phyloP scores from a whole-genome alignment of 2,113 vertebrate species.

The Neofelis nebulosa region DNA sequence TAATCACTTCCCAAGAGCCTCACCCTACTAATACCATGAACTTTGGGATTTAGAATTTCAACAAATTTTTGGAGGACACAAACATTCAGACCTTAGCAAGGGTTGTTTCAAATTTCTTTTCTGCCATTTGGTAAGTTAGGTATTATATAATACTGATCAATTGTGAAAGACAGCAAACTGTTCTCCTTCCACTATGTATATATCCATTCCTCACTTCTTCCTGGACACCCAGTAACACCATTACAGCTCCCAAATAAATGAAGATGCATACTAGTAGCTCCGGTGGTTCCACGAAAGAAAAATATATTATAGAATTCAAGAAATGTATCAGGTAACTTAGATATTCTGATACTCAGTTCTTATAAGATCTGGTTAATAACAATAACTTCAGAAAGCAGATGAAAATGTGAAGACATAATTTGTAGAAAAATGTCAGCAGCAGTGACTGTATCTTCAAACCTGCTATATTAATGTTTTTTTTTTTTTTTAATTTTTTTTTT shows the following conservation, averaged over 20 bases:
- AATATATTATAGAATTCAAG: neutral
- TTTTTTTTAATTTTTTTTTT: too few species aligned
- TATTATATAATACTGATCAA: neutral
- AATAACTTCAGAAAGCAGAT: neutral
- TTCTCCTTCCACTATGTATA: neutral
- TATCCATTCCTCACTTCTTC: neutral
- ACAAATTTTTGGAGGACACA: neutral
- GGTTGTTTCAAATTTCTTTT: neutral
- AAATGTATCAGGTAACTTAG: neutral
- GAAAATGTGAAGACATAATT: neutral
- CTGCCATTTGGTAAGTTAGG: neutral
- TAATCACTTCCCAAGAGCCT: neutral
- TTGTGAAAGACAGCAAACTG: neutral
- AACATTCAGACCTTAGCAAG: neutral
- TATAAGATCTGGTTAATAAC: neutral
- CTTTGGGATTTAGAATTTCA: neutral
- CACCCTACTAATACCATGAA: neutral
- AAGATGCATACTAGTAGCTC: neutral
- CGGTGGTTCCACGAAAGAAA: neutral
- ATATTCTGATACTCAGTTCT: neutral
- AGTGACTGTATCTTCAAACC: neutral
- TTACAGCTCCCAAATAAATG: neutral
- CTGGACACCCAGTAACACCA: neutral
- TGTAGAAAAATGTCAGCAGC: neutral
- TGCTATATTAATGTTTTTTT: neutral